Conservation (phyloP, 2,888 invertebrate genomes). For the Leptinotarsa tumamoca region DNA sequence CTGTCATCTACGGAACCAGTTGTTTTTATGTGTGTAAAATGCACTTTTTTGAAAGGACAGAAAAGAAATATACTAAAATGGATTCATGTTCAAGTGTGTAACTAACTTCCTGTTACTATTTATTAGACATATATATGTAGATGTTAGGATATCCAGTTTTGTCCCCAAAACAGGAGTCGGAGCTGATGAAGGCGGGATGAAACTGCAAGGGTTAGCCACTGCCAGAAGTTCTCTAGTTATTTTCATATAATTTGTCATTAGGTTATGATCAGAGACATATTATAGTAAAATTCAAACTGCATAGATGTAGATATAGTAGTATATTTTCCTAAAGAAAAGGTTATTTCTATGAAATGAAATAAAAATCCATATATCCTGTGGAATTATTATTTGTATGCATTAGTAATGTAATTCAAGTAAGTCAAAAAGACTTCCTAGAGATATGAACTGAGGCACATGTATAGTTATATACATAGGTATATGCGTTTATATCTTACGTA, state of each 20-base stretch:
- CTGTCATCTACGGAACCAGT: conserved; percentile 44
- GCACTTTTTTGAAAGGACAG: conserved; percentile 44
- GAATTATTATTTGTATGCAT: no score
- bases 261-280: not conserved
- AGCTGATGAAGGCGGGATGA: not conserved
- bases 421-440: no score
- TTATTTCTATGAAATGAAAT: no score
- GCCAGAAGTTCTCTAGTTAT: not conserved
- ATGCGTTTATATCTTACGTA: no score
- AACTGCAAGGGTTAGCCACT: not conserved
- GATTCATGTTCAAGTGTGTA: conserved; percentile 39
- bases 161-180: not conserved
- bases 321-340: no score
- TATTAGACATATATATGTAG: not conserved
- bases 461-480: no score
- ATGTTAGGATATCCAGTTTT: not conserved
- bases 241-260: not conserved
- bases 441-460: no score
- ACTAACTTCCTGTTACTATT: not conserved
- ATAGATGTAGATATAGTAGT: no score
- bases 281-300: no score
- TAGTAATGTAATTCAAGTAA: no score
- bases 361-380: no score
- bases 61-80: conserved; percentile 46
- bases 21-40: conserved; percentile 44